Evolutionary conservation across 30 jellyfish, hydroid and myxozoan genomes (phyloP).

Genomic region (Aurelia sp.): DNA sequence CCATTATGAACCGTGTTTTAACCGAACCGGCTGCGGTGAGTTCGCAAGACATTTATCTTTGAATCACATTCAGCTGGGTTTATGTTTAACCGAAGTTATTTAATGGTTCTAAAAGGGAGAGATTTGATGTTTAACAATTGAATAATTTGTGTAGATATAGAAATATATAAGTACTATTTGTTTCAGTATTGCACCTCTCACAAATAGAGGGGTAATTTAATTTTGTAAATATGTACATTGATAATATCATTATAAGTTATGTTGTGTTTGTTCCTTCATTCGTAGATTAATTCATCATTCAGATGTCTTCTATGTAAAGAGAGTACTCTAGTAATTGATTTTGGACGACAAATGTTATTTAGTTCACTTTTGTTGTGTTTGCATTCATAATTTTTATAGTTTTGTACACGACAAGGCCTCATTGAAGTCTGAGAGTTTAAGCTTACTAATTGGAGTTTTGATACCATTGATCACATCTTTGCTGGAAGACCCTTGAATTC

Average conservation of each 20-base stretch:
- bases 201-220: conserved; percentile 51
- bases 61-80: no score
- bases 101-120: background rate
- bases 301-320: conserved; percentile 38
- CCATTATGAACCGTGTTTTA: no score
- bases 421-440: no score
- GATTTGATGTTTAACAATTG: conserved; percentile 8
- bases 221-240: conserved; percentile 67
- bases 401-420: no score
- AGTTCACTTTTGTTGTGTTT: no score
- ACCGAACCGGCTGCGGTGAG: no score
- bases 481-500: no score
- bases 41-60: no score
- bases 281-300: conserved; percentile 3
- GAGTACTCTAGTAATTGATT: conserved; percentile 48
- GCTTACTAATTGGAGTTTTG: no score
- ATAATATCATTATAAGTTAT: conserved; percentile 47
- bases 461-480: no score
- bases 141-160: conserved; percentile 59
- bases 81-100: no score
- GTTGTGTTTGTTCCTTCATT: conserved; percentile 38
- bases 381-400: no score
- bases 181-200: conserved; percentile 39
- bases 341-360: background rate
- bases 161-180: conserved; percentile 28